Base-by-base conservation (phyloP, 2,113 vertebrate species). In the Lontra canadensis region DNA sequence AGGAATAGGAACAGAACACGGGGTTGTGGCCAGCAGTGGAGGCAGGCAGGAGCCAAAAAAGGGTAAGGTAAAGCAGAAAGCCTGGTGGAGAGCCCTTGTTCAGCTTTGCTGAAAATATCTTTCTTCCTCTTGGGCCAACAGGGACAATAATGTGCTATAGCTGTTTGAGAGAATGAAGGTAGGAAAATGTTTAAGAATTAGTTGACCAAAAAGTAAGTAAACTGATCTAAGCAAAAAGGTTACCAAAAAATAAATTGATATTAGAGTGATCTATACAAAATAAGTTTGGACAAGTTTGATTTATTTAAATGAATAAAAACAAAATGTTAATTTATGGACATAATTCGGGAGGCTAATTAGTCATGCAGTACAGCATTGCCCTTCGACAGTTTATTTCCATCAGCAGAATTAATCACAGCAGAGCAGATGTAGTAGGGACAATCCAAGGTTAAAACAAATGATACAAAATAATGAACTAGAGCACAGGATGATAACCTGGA, bases 361-460 rank as follows among this genome's bases (percentile, higher is more conserved):
- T 98, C 97, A 98, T 96, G 97, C 96, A 96, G 84, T 79, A 90
- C 81, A 90, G 79, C 84, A 73, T 89, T 96, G 94, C 90, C 98
- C 90, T 98, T 98, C 94, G 71, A 94, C 83, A 97, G 96, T 97
- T 98, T 98, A 96, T 98, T 99, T 99, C 98, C 97, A 98, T 98
- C 96, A 96, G 90, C 94, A 65, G 9, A 98, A 98, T 98, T 98
- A 98, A 98, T 98, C 97, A 95, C 92, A 97, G 97, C 86, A 96
- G 59, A 98, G 94, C 96, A 98, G 96, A 98, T 98, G 94, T 82
- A 98, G 97, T 97, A 92, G 97, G 96, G 89, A 93, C 97, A 94
- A 95, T 61, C 92, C 94, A 98, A 98, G 98, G 98, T 98, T 98
- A 98, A 98, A 98, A 92, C 76, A 98, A 98, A 98, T 91, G 95